phyloP scores from a whole-genome alignment of 1,140 invertebrate genomes.

The Asbolus verrucosus region DNA sequence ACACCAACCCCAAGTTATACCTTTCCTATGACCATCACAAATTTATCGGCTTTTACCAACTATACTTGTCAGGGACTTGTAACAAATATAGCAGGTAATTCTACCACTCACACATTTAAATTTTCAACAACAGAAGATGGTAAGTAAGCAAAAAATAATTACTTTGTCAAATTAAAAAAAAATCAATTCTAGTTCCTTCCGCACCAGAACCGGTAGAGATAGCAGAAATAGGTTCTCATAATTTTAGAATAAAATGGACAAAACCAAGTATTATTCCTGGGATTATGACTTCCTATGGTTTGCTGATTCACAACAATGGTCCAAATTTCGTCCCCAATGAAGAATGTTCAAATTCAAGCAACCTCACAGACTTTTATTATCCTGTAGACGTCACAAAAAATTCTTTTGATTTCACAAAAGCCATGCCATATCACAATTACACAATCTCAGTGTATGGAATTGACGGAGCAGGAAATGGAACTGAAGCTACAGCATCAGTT shows the following conservation, averaged over 20 bases:
- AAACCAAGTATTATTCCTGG: conserved; percentile 46
- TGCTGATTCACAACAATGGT: conserved; percentile 20
- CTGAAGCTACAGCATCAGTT: too few species aligned
- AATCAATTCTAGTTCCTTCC: conserved; percentile 21
- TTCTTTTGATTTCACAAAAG: conserved; percentile 18
- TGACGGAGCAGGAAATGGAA: conserved; percentile 21
- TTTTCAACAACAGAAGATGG: conserved; percentile 23
- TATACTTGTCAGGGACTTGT: conserved; percentile 29
- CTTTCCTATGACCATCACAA: neutral
- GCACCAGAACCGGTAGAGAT: conserved; percentile 11
- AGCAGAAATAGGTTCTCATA: neutral
- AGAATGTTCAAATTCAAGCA: too few species aligned
- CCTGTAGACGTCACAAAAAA: neutral
- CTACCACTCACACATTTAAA: neutral
- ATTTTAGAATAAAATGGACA: conserved; percentile 47
- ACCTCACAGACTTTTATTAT: too few species aligned
- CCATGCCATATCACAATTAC: conserved; percentile 18
- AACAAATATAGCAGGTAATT: conserved; percentile 18
- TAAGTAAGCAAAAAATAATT: too few species aligned
- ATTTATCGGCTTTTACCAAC: conserved; percentile 33
- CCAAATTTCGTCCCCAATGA: neutral
- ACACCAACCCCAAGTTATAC: too few species aligned
- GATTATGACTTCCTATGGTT: conserved; percentile 42
- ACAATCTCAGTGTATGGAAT: neutral
- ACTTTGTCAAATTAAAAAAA: neutral